Percentiles rank a stretch among this genome's conserved stretches.
Evolutionary conservation across 2,113 vertebrate species (phyloP).

Genomic region (Greenwoodochromis staneri): DNA sequence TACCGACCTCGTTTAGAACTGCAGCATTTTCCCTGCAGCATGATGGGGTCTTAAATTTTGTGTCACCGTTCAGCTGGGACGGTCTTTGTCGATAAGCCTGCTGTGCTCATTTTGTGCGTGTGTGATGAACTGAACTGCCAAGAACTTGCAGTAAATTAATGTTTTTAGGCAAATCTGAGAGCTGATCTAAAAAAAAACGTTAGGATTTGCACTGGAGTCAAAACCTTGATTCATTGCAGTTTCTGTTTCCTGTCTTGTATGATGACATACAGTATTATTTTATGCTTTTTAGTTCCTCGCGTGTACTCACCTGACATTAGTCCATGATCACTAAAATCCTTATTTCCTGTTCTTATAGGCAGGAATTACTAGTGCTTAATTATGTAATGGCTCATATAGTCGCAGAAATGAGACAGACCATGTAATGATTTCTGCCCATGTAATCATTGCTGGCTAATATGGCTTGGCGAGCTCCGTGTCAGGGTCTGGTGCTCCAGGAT

Average conservation of each 20-base stretch:
- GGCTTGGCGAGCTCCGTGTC: constrained; percentile 6
- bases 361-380: constrained; percentile 19
- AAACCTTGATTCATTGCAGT: neutral
- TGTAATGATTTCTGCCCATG: constrained; percentile 1
- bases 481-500: constrained; percentile 20
- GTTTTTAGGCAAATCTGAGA: neutral
- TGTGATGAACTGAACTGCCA: neutral
- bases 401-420: constrained; percentile 9
- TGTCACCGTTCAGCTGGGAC: neutral
- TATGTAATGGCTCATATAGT: neutral
- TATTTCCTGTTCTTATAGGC: constrained; percentile 2
- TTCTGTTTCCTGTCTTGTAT: neutral
- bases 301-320: neutral
- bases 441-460: constrained; percentile 34
- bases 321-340: neutral
- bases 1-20: neutral
- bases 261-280: neutral
- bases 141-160: neutral
- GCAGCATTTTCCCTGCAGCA: neutral
- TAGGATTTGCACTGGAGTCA: neutral
- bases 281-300: neutral
- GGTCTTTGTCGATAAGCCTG: neutral
- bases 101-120: neutral
- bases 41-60: neutral
- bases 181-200: neutral